phyloP scores from a whole-genome alignment of 2,888 invertebrate genomes.

The Rugalucina vietnamica region DNA sequence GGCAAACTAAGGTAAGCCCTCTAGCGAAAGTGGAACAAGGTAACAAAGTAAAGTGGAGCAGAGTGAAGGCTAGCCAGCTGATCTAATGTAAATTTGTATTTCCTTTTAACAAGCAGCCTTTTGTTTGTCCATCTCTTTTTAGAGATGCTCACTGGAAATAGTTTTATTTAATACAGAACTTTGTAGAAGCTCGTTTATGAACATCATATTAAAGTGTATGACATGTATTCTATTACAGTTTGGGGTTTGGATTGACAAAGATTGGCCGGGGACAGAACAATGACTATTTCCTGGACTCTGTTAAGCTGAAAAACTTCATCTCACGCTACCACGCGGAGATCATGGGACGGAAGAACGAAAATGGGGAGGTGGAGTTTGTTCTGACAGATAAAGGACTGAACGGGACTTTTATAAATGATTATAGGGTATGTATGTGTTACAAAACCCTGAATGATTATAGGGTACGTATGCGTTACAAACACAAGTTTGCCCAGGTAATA shows the following conservation, averaged over 20 bases:
- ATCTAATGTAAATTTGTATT: too few species aligned
- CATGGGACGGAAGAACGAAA: constrained; percentile 70
- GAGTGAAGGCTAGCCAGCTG: too few species aligned
- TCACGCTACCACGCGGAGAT: constrained; percentile 84
- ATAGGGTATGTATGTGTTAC: constrained; percentile 80
- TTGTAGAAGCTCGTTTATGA: background rate
- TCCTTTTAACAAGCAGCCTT: too few species aligned
- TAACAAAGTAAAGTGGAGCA: too few species aligned
- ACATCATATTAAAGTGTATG: background rate
- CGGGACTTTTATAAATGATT: constrained; percentile 84
- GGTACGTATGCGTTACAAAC: too few species aligned
- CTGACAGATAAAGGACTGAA: constrained; percentile 83
- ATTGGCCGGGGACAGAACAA: constrained; percentile 77
- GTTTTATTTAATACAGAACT: too few species aligned
- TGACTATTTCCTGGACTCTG: constrained; percentile 81
- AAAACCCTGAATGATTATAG: too few species aligned
- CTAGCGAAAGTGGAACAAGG: too few species aligned
- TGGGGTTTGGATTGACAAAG: constrained; percentile 70
- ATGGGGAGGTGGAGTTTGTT: constrained; percentile 77
- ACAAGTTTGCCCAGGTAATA: too few species aligned
- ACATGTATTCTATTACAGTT: constrained; percentile 61
- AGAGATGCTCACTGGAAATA: too few species aligned
- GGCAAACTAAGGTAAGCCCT: too few species aligned
- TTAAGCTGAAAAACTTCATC: constrained; percentile 82
- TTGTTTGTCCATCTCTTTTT: too few species aligned